Evolutionary conservation across 2,888 invertebrate species (phyloP), one percentile per base, ranked within the genome.

Genomic region (Ornithoptera priamus): DNA sequence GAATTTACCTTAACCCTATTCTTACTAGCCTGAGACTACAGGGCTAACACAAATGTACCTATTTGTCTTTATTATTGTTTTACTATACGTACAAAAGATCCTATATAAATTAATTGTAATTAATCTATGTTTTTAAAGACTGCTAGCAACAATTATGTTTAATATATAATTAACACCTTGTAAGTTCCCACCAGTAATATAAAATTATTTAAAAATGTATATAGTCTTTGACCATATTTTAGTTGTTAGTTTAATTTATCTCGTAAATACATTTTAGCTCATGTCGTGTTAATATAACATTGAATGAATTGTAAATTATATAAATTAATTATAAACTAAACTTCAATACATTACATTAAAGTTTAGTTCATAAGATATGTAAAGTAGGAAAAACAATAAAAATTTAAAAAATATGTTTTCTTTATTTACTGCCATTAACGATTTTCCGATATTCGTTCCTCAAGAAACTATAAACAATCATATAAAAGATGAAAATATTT

Each of bases 141-240:
- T 53, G 53, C n/a, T n/a, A n/a, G 53, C n/a, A 53, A n/a, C 18
- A 53, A 53, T n/a, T 53, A 53, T 53, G n/a, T n/a, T 46, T 46
- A 46, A 46, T 15, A 15, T 46, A 46, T 46, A 12, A 46, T 15
- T 46, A 8, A 17, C 15, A 46, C 0, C 15, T 17, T 46, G 46
- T 53, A 53, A 18, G 17, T 61, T 67, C 67, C 67, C 67, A 67
- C 67, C 67, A 61, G 30, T 61, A 22, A n/a, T 61, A 4, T 53
- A 56, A 50, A 39, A 61, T 61, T 61, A 67, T 53, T 30, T 30
- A 36, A 39, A 64, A 46, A 59, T 68, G 68, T 68, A 68, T 64
- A 68, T 68, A 68, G 7, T 42, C 24, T n/a, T 68, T 42, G 22
- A 20, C 6, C 5, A 57, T 30, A 46, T 2, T 30, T 39, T 42